Conservation (phyloP, 2,888 invertebrate genomes). For the Rhyacophila evoluta region DNA sequence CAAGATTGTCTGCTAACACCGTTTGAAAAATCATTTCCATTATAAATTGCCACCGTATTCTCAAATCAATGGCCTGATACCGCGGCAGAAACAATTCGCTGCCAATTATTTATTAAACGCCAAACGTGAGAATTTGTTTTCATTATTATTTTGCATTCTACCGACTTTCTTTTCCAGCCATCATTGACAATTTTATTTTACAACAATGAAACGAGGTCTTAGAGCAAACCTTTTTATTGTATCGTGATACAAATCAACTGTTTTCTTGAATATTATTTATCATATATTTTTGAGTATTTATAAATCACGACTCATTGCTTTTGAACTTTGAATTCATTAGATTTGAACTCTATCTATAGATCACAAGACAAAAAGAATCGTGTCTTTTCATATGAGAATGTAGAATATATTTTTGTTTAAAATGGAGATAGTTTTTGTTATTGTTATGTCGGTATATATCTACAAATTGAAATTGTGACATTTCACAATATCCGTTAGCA, state of each 20-base stretch:
- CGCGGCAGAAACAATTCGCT: neutral
- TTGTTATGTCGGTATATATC: too few relatives aligned
- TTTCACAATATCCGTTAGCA: too few relatives aligned
- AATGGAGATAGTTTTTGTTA: too few relatives aligned
- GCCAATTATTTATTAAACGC: constrained; percentile 11
- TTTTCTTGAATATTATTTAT: neutral
- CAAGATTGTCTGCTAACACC: neutral
- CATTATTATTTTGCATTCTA: constrained; percentile 22
- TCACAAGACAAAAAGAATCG: neutral
- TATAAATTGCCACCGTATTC: neutral
- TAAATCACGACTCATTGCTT: neutral
- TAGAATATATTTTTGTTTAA: too few relatives aligned
- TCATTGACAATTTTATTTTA: constrained; percentile 29
- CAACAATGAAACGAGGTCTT: constrained; percentile 16
- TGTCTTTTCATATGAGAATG: too few relatives aligned
- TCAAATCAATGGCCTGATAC: neutral
- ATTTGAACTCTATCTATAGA: neutral
- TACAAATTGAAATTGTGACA: too few relatives aligned
- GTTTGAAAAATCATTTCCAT: constrained; percentile 7
- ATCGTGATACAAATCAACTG: neutral
- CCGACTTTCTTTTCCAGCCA: constrained; percentile 27
- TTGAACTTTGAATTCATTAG: neutral
- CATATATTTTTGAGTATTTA: neutral
- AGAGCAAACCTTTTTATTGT: neutral
- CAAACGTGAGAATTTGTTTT: constrained; percentile 27